Percentiles rank a stretch among this genome's conserved stretches.
phyloP scores from a whole-genome alignment of 2,113 vertebrate genomes.

The Pseudorhombus dupliciocellatus region DNA sequence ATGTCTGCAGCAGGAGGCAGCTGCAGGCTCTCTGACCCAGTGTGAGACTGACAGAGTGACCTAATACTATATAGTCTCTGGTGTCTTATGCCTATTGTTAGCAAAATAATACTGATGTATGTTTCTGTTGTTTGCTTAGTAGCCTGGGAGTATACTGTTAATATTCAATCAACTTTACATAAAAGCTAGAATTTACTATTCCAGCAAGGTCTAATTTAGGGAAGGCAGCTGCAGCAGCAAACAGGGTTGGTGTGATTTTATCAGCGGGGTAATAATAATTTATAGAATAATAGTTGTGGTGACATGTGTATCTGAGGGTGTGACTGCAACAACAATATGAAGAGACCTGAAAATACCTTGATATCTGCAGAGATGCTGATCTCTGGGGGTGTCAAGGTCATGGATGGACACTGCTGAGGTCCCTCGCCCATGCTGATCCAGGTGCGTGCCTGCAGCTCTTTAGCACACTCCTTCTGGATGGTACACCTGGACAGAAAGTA shows the following conservation, averaged over 20 bases:
- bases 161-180: not conserved
- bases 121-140: not conserved
- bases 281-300: slow-evolving; percentile 20
- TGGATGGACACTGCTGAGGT: slow-evolving; percentile 87
- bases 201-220: not conserved
- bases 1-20: not conserved
- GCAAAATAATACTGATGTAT: not conserved
- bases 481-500: slow-evolving; percentile 82
- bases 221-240: slow-evolving; percentile 1
- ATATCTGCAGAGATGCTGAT: slow-evolving; percentile 85
- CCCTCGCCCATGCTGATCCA: slow-evolving; percentile 89
- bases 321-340: not conserved
- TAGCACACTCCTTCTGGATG: slow-evolving; percentile 87
- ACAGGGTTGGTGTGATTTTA: slow-evolving; percentile 15
- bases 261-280: slow-evolving; percentile 41
- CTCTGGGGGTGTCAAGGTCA: slow-evolving; percentile 89
- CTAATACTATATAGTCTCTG: not conserved
- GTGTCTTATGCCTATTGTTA: not conserved
- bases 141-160: not conserved
- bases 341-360: slow-evolving; percentile 75
- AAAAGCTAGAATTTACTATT: not conserved
- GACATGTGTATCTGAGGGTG: slow-evolving; percentile 7
- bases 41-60: not conserved
- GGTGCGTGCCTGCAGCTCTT: slow-evolving; percentile 78
- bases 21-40: not conserved